These are phyloP conservation scores for Clytia hemisphaerica DNA, from an alignment of 30 jellyfish, hydroid and myxozoan genomes.

Conservation along the genomic window DNA sequence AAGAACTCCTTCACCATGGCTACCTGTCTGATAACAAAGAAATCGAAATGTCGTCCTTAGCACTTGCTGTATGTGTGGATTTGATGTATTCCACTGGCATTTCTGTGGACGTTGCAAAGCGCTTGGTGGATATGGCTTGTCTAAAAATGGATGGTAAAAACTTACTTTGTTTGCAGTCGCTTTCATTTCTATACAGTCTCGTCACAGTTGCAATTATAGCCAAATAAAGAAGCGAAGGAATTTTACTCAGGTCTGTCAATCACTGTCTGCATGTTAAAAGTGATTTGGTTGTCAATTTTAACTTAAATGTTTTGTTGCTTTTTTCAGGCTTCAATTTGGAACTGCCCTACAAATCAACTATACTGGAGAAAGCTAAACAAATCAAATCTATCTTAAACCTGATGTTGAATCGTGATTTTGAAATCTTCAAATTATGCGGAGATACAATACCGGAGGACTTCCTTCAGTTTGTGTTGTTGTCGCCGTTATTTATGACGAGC, in stretches of 20 bases:
- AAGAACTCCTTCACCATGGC: slow-evolving; percentile 44
- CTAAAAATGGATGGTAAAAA: slow-evolving; percentile 2
- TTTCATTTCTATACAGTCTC: no score
- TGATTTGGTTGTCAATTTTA: not conserved
- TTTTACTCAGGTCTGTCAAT: no score
- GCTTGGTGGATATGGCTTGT: slow-evolving; percentile 5
- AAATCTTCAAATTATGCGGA: not conserved
- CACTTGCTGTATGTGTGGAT: slow-evolving; percentile 27
- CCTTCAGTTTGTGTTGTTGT: not conserved
- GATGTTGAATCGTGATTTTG: not conserved
- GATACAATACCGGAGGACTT: slow-evolving; percentile 3
- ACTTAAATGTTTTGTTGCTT: not conserved
- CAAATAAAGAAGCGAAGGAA: no score
- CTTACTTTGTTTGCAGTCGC: not conserved
- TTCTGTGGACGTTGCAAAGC: slow-evolving; percentile 21
- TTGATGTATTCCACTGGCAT: slow-evolving; percentile 21
- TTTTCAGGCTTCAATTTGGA: not conserved
- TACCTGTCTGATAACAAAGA: no score
- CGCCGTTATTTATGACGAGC: not conserved
- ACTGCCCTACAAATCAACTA: not conserved
- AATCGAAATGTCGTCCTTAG: not conserved
- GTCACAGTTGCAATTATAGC: no score
- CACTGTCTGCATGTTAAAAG: no score
- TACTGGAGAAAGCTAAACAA: not conserved
- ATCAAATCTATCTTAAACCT: slow-evolving; percentile 1